Evolutionary conservation across 2,797 vertebrate species (phyloP), one percentile per base, ranked within the genome.

Genomic region (Phrynocephalus vlangalii): DNA sequence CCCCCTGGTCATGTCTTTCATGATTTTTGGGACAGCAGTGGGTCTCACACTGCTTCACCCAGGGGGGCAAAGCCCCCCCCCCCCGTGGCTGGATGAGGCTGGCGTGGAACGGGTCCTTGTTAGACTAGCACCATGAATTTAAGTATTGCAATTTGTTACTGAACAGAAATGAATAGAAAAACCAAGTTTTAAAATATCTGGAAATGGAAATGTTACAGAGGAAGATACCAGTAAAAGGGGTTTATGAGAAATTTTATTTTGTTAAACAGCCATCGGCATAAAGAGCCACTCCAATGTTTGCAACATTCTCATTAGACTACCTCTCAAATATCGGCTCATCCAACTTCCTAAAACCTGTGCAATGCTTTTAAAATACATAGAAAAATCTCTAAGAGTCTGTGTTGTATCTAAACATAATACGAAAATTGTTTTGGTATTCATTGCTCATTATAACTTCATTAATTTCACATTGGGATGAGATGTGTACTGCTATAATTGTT

Each of bases 201-300:
- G 76, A 91, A 80, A 9, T 79, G 50, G 79, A 85, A 90, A 83
- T 30, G 6, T 60, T 84, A 22, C 44, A 22, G 28, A 92, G 48
- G 71, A 77, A 81, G 73, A 85, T 82, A n/a, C 77, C 86, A 86
- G 22, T 26, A 48, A 63, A 71, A 71, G 44, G 72, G 38, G n/a
- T 16, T 30, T 26, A 66, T 87, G 60, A 79, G 22, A 10, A 80
- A 18, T 73, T 85, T 85, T 10, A 83, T 92, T 92, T 90, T 83
- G 66, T 84, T 84, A 4, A 15, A 60, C 76, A 44, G 20, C 71
- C 72, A 13, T 22, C 16, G 56, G 85, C 77, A 52, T 60, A 66
- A 66, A 50, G 22, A 88, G 50, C 66, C 72, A 60, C 5, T 70
- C 48, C 22, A 66, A 82, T 91, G 56, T 50, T 86, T 79, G 81